phyloP scores from a whole-genome alignment of 2,888 invertebrate genomes.

The Pyrochroa serraticornis region DNA sequence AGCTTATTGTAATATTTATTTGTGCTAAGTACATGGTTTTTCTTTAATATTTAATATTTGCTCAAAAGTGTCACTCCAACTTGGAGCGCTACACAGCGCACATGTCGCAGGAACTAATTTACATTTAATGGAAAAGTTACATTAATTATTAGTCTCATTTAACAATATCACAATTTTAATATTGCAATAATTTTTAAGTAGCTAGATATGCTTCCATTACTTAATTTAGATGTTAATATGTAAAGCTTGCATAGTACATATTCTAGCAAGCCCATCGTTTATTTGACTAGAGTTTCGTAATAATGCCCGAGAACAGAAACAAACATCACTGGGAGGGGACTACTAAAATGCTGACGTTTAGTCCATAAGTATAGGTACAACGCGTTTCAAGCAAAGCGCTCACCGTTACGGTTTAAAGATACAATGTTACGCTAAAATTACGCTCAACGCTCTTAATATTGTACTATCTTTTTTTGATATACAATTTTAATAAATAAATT shows the following conservation, averaged over 20 bases:
- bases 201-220: constrained; percentile 57
- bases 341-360: constrained; percentile 34
- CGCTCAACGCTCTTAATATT: too few relatives aligned
- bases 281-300: constrained; percentile 39
- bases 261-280: constrained; percentile 35
- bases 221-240: constrained; percentile 37
- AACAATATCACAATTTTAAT: constrained; percentile 60
- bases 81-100: constrained; percentile 29
- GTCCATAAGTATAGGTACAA: constrained; percentile 2
- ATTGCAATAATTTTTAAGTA: constrained; percentile 57
- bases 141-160: constrained; percentile 58
- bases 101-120: constrained; percentile 53
- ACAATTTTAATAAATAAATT: too few relatives aligned
- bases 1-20: constrained; percentile 45
- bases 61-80: constrained; percentile 26
- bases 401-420: not conserved
- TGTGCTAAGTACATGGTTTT: constrained; percentile 55
- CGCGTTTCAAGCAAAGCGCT: constrained; percentile 14
- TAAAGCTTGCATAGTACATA: constrained; percentile 37
- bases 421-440: too few relatives aligned
- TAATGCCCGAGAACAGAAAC: constrained; percentile 36
- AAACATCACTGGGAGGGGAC: constrained; percentile 36
- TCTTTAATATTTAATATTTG: constrained; percentile 32
- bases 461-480: too few relatives aligned
- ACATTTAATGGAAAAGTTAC: constrained; percentile 55